Conservation (phyloP, 1,140 invertebrate genomes). For the Sesamia nonagrioides region DNA sequence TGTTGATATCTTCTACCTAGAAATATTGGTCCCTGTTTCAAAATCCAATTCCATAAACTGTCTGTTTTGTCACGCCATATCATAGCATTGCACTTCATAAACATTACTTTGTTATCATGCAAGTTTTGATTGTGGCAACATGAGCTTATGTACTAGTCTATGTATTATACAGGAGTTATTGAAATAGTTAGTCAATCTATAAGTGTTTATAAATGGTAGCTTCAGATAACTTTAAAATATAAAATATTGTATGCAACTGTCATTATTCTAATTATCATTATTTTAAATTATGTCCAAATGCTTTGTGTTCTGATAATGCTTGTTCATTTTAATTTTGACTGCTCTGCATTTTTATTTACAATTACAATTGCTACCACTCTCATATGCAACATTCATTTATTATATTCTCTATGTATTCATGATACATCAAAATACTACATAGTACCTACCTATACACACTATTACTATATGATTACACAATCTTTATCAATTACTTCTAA, state of each 20-base stretch:
- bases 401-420: slow-evolving; percentile 52
- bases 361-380: slow-evolving; percentile 62
- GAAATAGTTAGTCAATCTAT: slow-evolving; percentile 36
- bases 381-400: slow-evolving; percentile 62
- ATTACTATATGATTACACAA: slow-evolving; percentile 9
- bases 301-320: slow-evolving; percentile 56
- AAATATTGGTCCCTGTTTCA: slow-evolving; percentile 26
- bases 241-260: slow-evolving; percentile 40
- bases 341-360: slow-evolving; percentile 85
- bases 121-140: slow-evolving; percentile 58
- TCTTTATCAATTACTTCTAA: slow-evolving; percentile 11
- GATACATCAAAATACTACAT: slow-evolving; percentile 4
- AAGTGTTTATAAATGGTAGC: slow-evolving; percentile 15
- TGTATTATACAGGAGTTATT: slow-evolving; percentile 51
- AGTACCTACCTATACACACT: not conserved
- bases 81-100: slow-evolving; percentile 64
- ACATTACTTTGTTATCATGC: slow-evolving; percentile 57
- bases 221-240: slow-evolving; percentile 55
- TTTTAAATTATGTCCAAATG: slow-evolving; percentile 27
- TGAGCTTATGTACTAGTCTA: slow-evolving; percentile 53
- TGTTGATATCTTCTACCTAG: slow-evolving; percentile 55
- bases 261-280: slow-evolving; percentile 47
- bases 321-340: slow-evolving; percentile 70
- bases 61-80: slow-evolving; percentile 56
- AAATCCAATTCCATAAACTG: slow-evolving; percentile 23